Evolutionary conservation across 2,797 vertebrate genomes (phyloP).

Genomic region (Vespertilio murinus): DNA sequence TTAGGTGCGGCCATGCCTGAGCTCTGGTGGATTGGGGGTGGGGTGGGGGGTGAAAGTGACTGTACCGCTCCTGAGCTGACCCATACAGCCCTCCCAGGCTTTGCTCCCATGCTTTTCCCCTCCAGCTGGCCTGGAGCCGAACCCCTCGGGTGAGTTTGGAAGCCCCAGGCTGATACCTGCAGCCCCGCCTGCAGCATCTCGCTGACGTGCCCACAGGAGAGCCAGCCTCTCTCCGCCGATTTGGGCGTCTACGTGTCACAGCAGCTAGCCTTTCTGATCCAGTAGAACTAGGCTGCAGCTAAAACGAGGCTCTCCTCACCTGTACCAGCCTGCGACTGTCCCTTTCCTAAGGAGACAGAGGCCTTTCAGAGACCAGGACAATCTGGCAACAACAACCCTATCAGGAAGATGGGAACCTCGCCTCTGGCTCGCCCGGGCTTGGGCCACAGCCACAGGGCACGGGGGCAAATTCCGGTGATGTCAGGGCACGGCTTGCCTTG

Average conservation of each 20-base stretch:
- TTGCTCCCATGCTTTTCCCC: background rate
- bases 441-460: background rate
- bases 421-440: background rate
- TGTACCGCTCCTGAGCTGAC: background rate
- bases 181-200: background rate
- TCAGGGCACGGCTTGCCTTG: background rate
- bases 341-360: constrained; percentile 58
- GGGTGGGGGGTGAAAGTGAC: background rate
- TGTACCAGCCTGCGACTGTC: constrained; percentile 54
- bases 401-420: background rate
- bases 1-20: background rate
- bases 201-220: background rate
- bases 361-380: constrained; percentile 32
- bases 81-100: background rate
- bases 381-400: constrained; percentile 53
- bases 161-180: background rate
- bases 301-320: constrained; percentile 10
- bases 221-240: background rate
- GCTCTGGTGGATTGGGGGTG: background rate
- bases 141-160: background rate
- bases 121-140: background rate
- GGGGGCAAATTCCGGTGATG: background rate
- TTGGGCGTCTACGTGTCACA: background rate
- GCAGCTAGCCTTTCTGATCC: background rate
- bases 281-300: background rate